Evolutionary conservation across 37 sponge, comb jelly and placozoan species (phyloP), one percentile per base, ranked within the genome.

Genomic region (Aphrocallistes beatrix): DNA sequence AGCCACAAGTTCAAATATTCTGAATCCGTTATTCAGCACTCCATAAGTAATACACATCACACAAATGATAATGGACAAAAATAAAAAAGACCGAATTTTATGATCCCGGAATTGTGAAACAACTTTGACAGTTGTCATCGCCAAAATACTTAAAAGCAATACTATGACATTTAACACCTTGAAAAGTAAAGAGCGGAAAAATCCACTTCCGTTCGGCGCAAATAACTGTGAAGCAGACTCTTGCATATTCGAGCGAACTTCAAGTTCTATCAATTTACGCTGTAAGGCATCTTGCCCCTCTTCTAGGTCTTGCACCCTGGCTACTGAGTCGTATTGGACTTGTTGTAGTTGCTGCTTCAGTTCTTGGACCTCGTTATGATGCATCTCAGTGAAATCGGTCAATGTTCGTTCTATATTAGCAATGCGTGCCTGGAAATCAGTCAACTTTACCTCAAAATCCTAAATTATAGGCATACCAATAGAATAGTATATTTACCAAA

Each of bases 271-370:
- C n/a, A 60, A 25, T 60, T 60, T 60, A 21, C 75, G 75, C n/a
- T 60, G 75, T 13, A 60, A 28, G 8, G 34, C 34, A 60, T 60
- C 75, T 13, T 60, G 75, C 8, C 75, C 75, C 34, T 60, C 75
- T 60, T 60, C 75, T 60, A 60, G n/a, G 21, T 60, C 75, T 60
- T 60, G 75, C 10, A 60, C 75, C 10, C 75, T 19, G n/a, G 32
- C 75, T 60, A 60, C 75, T 32, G 75, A 60, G n/a, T 60, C 75
- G 75, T 60, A 60, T 60, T 60, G 75, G 10, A 60, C n/a, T 60
- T 60, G 75, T 60, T 19, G 28, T 60, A 60, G 34, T 13, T 60
- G 75, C 34, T 60, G 75, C n/a, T 60, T 60, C 75, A 60, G n/a
- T 30, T 60, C 75, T 13, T 60, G 75, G 10, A 60, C 75, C n/a